Evolutionary conservation across 2,888 invertebrate species (phyloP).

Genomic region (Desoria tigrina): DNA sequence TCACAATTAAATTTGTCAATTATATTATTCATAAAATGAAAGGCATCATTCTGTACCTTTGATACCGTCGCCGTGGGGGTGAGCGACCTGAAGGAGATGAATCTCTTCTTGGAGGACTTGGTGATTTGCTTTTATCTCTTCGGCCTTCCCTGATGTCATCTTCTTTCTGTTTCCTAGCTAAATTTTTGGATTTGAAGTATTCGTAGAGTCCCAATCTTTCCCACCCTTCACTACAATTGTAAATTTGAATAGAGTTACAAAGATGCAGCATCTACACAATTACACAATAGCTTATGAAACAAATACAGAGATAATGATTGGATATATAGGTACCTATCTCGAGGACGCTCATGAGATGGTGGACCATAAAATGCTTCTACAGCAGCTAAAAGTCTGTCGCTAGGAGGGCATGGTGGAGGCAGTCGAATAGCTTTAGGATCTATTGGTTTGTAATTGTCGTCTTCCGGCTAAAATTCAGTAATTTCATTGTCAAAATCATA

Average conservation of each 20-base stretch:
- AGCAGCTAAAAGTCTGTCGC: conserved; percentile 85
- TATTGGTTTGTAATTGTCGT: conserved; percentile 83
- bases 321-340: conserved; percentile 70
- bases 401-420: conserved; percentile 93
- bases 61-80: conserved; percentile 53
- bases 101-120: conserved; percentile 73
- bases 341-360: conserved; percentile 90
- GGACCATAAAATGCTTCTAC: conserved; percentile 95
- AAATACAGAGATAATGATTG: too few relatives aligned
- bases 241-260: neutral
- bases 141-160: conserved; percentile 74
- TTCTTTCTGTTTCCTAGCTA: conserved; percentile 83
- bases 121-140: conserved; percentile 69
- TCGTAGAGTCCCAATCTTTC: conserved; percentile 96
- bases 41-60: too few relatives aligned
- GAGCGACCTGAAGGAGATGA: conserved; percentile 47
- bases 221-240: conserved; percentile 84
- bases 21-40: too few relatives aligned
- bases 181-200: conserved; percentile 94
- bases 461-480: conserved; percentile 31
- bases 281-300: too few relatives aligned
- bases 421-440: conserved; percentile 87
- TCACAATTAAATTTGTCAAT: too few relatives aligned
- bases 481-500: neutral
- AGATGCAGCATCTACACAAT: neutral